Conservation (phyloP, 2,888 invertebrate species). For the Noctua janthe region DNA sequence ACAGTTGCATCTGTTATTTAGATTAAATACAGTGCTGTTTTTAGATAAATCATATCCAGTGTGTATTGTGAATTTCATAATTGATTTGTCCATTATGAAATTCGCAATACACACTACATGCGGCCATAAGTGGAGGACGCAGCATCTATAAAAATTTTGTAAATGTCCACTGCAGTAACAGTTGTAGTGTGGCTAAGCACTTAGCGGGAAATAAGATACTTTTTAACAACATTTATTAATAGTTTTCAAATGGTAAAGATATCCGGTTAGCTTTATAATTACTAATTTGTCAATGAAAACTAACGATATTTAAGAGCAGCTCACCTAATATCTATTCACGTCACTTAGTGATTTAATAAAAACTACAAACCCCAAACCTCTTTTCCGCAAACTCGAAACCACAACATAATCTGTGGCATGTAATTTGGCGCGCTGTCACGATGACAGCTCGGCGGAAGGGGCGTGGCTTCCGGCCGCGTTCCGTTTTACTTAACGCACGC, state of each 20-base stretch:
- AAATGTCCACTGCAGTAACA: background rate
- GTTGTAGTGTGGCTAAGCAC: slow-evolving; percentile 11
- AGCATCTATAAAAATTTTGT: background rate
- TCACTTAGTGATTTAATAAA: background rate
- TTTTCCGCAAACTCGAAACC: slow-evolving; percentile 51
- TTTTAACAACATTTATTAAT: slow-evolving; percentile 21
- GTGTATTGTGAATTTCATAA: too few species aligned
- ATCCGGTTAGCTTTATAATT: background rate
- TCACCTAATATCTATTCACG: background rate
- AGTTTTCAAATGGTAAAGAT: slow-evolving; percentile 20
- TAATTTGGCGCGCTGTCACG: slow-evolving; percentile 81
- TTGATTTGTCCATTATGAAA: too few species aligned
- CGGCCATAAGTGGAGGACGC: background rate
- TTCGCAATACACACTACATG: too few species aligned
- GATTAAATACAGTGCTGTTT: too few species aligned
- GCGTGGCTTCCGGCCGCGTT: slow-evolving; percentile 85
- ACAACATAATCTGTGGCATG: slow-evolving; percentile 70
- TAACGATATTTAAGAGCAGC: background rate
- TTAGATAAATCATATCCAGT: too few species aligned
- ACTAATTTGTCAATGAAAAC: background rate
- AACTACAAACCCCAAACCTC: slow-evolving; percentile 34
- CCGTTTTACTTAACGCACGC: slow-evolving; percentile 79
- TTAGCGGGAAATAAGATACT: background rate
- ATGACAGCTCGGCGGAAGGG: slow-evolving; percentile 83
- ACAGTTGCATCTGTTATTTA: too few species aligned